phyloP scores from a whole-genome alignment of 1,140 invertebrate genomes.

The Formica selysi region DNA sequence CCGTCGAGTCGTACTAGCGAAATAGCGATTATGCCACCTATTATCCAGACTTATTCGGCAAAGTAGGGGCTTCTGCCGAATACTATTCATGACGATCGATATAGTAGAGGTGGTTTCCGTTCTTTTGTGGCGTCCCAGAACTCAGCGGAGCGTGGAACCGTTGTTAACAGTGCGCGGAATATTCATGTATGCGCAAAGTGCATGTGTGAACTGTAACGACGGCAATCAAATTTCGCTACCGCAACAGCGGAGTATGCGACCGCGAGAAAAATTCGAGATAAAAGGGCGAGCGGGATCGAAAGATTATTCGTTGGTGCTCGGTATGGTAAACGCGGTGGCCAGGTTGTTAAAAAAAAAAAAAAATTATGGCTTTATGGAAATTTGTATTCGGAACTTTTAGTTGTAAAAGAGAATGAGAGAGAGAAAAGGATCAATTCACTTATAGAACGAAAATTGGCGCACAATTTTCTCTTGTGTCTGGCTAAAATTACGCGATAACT shows the following conservation, averaged over 20 bases:
- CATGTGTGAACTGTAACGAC: conserved; percentile 62
- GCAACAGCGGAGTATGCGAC: conserved; percentile 51
- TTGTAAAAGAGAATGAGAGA: neutral
- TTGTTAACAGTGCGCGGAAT: conserved; percentile 55
- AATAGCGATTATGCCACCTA: conserved; percentile 30
- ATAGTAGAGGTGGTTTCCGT: conserved; percentile 47
- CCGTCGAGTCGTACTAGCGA: conserved; percentile 15
- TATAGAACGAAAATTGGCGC: neutral
- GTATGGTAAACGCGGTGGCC: neutral
- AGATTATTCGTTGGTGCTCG: conserved; percentile 30
- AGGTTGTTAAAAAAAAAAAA: conserved; percentile 48
- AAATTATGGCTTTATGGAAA: conserved; percentile 46
- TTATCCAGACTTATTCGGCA: conserved; percentile 34
- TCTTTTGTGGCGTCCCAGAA: conserved; percentile 44
- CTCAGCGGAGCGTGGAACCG: conserved; percentile 51
- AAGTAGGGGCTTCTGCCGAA: conserved; percentile 40
- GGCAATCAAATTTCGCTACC: conserved; percentile 59
- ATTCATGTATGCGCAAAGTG: conserved; percentile 62
- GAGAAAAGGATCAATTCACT: neutral
- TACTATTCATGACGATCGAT: conserved; percentile 47
- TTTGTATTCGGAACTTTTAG: conserved; percentile 24
- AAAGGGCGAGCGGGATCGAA: conserved; percentile 33
- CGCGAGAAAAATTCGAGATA: conserved; percentile 55
- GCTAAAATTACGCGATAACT: neutral
- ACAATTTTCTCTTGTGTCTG: neutral